These are phyloP conservation scores for Drosophila ercepeae DNA, from an alignment of 1,140 invertebrate genomes.

Conservation along the genomic window DNA sequence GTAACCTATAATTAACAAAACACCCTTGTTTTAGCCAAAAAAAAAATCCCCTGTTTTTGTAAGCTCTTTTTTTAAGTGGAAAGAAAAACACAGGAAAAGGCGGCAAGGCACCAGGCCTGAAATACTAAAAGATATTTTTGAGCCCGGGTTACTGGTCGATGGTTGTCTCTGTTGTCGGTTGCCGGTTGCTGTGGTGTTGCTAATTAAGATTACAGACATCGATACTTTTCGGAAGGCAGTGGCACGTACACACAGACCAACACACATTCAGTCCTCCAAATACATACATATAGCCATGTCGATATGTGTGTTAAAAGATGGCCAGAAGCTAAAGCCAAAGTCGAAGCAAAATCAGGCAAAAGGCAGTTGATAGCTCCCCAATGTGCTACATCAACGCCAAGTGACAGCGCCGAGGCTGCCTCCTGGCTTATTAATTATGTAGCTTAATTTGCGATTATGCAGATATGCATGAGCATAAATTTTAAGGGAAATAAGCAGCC, in stretches of 20 bases:
- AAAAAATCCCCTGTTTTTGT: neutral
- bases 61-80: slow-evolving; percentile 41
- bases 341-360: slow-evolving; percentile 8
- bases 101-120: slow-evolving; percentile 55
- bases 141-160: slow-evolving; percentile 15
- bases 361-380: slow-evolving; percentile 53
- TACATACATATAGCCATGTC: slow-evolving; percentile 5
- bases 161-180: slow-evolving; percentile 39
- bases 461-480: slow-evolving; percentile 77
- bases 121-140: slow-evolving; percentile 75
- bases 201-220: slow-evolving; percentile 81
- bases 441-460: slow-evolving; percentile 80
- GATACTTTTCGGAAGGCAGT: slow-evolving; percentile 75
- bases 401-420: slow-evolving; percentile 53
- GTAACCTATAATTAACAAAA: neutral
- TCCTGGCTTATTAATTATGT: slow-evolving; percentile 77
- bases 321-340: slow-evolving; percentile 31
- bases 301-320: slow-evolving; percentile 31
- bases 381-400: slow-evolving; percentile 71
- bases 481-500: slow-evolving; percentile 56
- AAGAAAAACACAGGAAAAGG: slow-evolving; percentile 23
- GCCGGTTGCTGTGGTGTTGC: slow-evolving; percentile 64
- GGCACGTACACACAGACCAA: slow-evolving; percentile 64
- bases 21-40: neutral
- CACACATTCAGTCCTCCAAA: slow-evolving; percentile 14